Percentiles rank a stretch among this genome's conserved stretches.
These are phyloP conservation scores for Cryptophagus acutangulus DNA, from an alignment of 2,888 invertebrate genomes.

Conservation along the genomic window DNA sequence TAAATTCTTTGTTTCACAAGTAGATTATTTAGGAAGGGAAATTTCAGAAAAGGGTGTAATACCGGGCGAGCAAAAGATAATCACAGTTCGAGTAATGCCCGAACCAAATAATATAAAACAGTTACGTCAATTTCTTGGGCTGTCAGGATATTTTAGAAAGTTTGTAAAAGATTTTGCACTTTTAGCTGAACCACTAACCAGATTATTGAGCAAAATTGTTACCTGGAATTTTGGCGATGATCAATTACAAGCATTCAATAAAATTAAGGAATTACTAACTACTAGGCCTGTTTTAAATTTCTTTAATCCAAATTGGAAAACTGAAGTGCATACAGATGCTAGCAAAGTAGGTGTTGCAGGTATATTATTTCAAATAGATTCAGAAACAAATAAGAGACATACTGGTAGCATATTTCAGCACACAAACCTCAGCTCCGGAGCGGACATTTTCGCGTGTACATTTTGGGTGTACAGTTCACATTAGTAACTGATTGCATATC, in stretches of 20 bases:
- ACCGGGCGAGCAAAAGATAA: neutral
- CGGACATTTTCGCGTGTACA: slow-evolving; percentile 4
- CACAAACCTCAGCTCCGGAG: neutral
- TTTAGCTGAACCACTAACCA: slow-evolving; percentile 4
- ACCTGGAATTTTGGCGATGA: slow-evolving; percentile 1
- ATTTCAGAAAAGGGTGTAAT: slow-evolving; percentile 3
- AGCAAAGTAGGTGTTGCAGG: too few species aligned
- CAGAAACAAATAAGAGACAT: slow-evolving; percentile 5
- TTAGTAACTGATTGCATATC: slow-evolving; percentile 6
- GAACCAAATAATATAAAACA: slow-evolving; percentile 4
- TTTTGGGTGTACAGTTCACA: slow-evolving; percentile 4
- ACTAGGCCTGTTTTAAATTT: slow-evolving; percentile 4
- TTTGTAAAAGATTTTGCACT: too few species aligned
- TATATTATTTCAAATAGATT: too few species aligned
- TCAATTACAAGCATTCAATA: neutral
- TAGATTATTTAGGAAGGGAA: slow-evolving; percentile 8
- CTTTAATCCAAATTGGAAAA: too few species aligned
- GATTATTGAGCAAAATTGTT: slow-evolving; percentile 1
- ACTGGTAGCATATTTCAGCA: slow-evolving; percentile 6
- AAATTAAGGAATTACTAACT: slow-evolving; percentile 3
- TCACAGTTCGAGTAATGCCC: slow-evolving; percentile 4
- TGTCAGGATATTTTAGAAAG: too few species aligned
- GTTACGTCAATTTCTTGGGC: too few species aligned
- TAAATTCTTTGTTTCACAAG: slow-evolving; percentile 2
- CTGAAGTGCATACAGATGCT: too few species aligned